Conservation (phyloP, 2,797 vertebrate genomes). For the Luscinia luscinia region DNA sequence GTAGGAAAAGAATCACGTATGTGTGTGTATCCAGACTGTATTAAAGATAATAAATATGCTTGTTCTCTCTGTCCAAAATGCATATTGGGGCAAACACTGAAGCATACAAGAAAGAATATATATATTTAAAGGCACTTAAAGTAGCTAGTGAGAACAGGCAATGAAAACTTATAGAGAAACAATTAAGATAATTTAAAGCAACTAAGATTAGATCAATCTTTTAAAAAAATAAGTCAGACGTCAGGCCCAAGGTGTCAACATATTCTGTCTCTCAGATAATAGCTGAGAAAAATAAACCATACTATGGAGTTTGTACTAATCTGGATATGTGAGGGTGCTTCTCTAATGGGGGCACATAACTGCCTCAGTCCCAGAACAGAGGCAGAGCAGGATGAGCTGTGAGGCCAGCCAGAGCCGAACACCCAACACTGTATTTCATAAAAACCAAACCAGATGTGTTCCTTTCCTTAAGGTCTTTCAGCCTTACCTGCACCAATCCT, state of each 20-base stretch:
- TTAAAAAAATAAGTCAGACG: neutral
- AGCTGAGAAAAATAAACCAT: neutral
- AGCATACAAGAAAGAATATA: neutral
- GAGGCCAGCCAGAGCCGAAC: neutral
- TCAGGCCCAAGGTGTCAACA: neutral
- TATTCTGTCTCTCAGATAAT: neutral
- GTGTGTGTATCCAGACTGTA: neutral
- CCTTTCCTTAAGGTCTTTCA: neutral
- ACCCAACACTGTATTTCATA: neutral
- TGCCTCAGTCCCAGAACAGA: neutral
- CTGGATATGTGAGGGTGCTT: accelerated
- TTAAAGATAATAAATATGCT: neutral
- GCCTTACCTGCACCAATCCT: constrained; percentile 33
- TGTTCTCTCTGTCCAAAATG: neutral
- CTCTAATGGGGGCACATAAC: neutral
- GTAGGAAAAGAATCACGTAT: neutral
- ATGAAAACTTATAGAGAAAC: neutral
- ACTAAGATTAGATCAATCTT: neutral
- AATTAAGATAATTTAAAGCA: neutral
- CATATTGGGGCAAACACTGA: neutral
- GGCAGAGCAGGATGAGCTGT: neutral
- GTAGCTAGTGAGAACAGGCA: neutral
- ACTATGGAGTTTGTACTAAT: neutral
- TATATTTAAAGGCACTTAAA: neutral
- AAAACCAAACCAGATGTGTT: neutral